These are phyloP conservation scores for Serinus canaria DNA, from an alignment of 2,113 vertebrate species.

Conservation along the genomic window DNA sequence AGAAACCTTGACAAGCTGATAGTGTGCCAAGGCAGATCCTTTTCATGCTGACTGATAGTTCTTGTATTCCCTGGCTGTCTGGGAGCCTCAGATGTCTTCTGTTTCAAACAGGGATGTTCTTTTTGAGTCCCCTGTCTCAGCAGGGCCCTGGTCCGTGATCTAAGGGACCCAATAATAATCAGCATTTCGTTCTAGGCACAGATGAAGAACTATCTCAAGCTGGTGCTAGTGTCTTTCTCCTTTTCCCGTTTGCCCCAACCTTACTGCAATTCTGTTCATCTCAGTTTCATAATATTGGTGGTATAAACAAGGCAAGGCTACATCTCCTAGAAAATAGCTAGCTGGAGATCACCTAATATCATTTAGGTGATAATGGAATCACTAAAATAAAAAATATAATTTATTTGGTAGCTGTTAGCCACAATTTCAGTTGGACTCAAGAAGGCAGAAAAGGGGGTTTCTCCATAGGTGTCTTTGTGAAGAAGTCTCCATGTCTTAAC, in stretches of 20 bases:
- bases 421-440: not conserved
- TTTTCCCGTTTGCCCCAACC: not conserved
- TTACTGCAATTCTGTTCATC: not conserved
- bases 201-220: not conserved
- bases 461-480: not conserved
- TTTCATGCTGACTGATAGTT: conserved; percentile 37
- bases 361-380: not conserved
- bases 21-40: conserved; percentile 9
- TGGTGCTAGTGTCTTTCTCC: not conserved
- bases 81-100: conserved; percentile 23
- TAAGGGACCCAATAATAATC: not conserved
- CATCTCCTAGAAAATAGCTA: not conserved
- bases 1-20: conserved; percentile 38
- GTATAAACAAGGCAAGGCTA: not conserved
- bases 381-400: not conserved
- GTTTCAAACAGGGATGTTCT: not conserved
- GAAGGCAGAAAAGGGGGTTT: not conserved
- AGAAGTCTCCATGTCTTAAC: not conserved
- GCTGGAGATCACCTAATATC: not conserved
- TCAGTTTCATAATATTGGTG: not conserved
- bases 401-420: not conserved
- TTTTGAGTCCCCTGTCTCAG: not conserved
- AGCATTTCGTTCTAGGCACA: not conserved
- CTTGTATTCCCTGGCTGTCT: conserved; percentile 13
- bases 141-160: not conserved